A percentile compares a stretch with the other conserved stretches of the same genome.
These are phyloP conservation scores for Sericinus montela DNA, from an alignment of 2,888 invertebrate species.

Conservation along the genomic window DNA sequence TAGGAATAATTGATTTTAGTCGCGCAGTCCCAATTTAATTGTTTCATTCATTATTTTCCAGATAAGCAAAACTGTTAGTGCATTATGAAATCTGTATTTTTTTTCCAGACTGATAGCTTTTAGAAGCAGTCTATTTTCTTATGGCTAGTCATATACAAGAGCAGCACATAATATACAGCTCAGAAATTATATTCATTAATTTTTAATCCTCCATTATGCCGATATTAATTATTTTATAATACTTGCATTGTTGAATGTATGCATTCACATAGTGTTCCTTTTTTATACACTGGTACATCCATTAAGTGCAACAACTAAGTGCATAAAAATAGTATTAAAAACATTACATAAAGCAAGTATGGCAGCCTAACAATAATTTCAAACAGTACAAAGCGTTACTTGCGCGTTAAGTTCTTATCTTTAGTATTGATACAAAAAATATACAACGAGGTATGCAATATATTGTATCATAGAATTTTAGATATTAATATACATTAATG, in stretches of 20 bases:
- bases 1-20: constrained; percentile 1
- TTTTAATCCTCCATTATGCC: constrained; percentile 19
- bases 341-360: background rate
- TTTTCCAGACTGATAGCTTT: constrained; percentile 42
- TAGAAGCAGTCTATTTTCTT: constrained; percentile 35
- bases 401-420: constrained; percentile 33
- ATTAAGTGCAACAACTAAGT: background rate
- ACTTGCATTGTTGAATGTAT: background rate
- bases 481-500: constrained; percentile 38
- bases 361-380: constrained; percentile 9
- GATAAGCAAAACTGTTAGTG: background rate
- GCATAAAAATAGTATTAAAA: background rate
- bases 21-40: background rate
- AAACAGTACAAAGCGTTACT: constrained; percentile 48
- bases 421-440: constrained; percentile 53
- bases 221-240: background rate
- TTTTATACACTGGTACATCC: background rate
- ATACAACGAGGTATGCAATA: constrained; percentile 72
- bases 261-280: background rate
- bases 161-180: constrained; percentile 37
- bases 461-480: constrained; percentile 59
- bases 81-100: constrained; percentile 25
- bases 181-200: constrained; percentile 22
- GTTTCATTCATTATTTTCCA: background rate
- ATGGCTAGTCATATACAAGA: constrained; percentile 65